Conservation (phyloP, 2,888 invertebrate species). For the Gymnosoma rotundatum region DNA sequence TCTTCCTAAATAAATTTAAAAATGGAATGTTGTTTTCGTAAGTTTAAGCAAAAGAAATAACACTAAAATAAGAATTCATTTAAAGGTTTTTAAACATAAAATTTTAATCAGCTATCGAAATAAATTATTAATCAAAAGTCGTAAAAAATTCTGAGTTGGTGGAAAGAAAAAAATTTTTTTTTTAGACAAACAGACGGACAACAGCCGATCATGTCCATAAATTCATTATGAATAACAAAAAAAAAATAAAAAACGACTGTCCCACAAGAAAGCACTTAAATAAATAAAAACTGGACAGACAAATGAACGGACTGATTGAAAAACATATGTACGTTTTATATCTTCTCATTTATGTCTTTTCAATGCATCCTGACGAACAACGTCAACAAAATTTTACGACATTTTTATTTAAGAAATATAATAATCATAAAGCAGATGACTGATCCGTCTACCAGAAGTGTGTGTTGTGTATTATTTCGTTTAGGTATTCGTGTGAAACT, state of each 20-base stretch:
- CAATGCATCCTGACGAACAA: slow-evolving; percentile 77
- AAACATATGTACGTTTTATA: slow-evolving; percentile 12
- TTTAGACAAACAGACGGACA: slow-evolving; percentile 42
- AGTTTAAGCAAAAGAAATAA: slow-evolving; percentile 15
- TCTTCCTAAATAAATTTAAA: slow-evolving; percentile 51
- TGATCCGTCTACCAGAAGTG: slow-evolving; percentile 71
- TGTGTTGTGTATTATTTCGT: background rate
- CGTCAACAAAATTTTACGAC: slow-evolving; percentile 79
- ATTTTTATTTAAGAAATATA: slow-evolving; percentile 78
- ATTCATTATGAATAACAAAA: slow-evolving; percentile 46
- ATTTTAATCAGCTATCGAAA: slow-evolving; percentile 72
- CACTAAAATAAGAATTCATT: slow-evolving; percentile 57
- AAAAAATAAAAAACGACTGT: slow-evolving; percentile 14
- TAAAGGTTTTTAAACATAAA: slow-evolving; percentile 68
- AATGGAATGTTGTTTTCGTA: slow-evolving; percentile 41
- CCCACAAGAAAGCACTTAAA: slow-evolving; percentile 55
- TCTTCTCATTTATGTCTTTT: slow-evolving; percentile 27
- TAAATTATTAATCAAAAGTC: slow-evolving; percentile 73
- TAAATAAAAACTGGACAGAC: slow-evolving; percentile 30
- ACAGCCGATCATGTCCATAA: slow-evolving; percentile 27
- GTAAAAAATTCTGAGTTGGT: slow-evolving; percentile 68
- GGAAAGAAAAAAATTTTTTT: slow-evolving; percentile 14
- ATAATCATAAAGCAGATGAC: slow-evolving; percentile 79
- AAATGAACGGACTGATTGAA: slow-evolving; percentile 22
- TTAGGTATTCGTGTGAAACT: slow-evolving; percentile 25